Conservation (phyloP, 2,888 invertebrate genomes). For the Hirtodrosophila trivittata region DNA sequence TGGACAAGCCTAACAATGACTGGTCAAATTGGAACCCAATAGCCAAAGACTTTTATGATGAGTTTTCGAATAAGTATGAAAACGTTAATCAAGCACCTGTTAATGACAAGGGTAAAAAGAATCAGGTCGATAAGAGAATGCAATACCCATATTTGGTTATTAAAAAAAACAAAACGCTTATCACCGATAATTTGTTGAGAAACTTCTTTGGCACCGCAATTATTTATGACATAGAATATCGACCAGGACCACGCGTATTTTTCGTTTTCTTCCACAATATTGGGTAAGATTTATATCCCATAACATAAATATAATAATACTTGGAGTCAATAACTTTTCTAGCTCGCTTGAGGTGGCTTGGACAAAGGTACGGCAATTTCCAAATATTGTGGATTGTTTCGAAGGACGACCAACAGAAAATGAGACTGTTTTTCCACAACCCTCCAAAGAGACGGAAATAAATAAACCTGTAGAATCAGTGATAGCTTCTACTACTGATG, state of each 20-base stretch:
- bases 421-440: background rate
- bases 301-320: no score
- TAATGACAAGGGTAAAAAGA: no score
- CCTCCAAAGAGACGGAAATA: no score
- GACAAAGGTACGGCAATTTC: constrained; percentile 30
- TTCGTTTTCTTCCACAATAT: constrained; percentile 52
- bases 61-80: constrained; percentile 29
- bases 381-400: constrained; percentile 25
- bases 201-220: constrained; percentile 43
- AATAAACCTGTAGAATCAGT: background rate
- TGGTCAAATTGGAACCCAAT: constrained; percentile 53
- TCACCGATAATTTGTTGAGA: constrained; percentile 23
- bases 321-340: background rate
- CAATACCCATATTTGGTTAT: constrained; percentile 55
- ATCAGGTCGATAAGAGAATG: background rate
- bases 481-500: background rate
- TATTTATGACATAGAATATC: constrained; percentile 34
- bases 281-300: constrained; percentile 29
- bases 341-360: constrained; percentile 48
- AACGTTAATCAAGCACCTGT: constrained; percentile 12
- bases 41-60: constrained; percentile 38
- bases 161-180: constrained; percentile 19
- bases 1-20: constrained; percentile 18
- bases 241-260: constrained; percentile 9
- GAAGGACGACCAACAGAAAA: constrained; percentile 13